These are phyloP conservation scores for Empis stercorea DNA, from an alignment of 2,888 invertebrate genomes.

Conservation along the genomic window DNA sequence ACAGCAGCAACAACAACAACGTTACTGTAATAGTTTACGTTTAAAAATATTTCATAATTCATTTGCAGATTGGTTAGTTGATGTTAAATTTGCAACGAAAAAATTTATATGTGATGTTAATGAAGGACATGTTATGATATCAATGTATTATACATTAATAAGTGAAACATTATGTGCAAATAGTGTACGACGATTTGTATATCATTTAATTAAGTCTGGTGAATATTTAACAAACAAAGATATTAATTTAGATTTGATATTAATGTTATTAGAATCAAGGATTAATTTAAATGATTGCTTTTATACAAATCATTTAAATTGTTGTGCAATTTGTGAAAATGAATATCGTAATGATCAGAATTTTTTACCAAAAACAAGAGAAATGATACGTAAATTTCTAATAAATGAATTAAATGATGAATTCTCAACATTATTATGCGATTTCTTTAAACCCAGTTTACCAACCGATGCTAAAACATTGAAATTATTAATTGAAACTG, in stretches of 20 bases:
- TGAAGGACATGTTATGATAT: constrained; percentile 79
- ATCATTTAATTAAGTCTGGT: constrained; percentile 53
- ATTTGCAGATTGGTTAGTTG: constrained; percentile 87
- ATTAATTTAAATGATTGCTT: constrained; percentile 35
- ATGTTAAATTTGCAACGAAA: constrained; percentile 96
- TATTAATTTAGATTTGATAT: constrained; percentile 31
- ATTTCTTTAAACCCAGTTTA: constrained; percentile 44
- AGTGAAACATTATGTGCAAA: constrained; percentile 55
- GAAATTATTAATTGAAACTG: constrained; percentile 61
- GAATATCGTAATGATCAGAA: constrained; percentile 34
- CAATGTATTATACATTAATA: constrained; percentile 66
- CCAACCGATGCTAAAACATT: constrained; percentile 58
- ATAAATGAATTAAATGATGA: constrained; percentile 33
- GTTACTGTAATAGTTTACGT: constrained; percentile 9
- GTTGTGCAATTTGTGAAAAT: constrained; percentile 32
- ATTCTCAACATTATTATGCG: constrained; percentile 35
- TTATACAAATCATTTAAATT: constrained; percentile 39
- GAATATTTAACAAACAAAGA: constrained; percentile 41
- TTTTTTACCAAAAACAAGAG: constrained; percentile 30
- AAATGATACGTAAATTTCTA: constrained; percentile 34
- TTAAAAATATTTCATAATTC: constrained; percentile 79
- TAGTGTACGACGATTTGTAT: constrained; percentile 61
- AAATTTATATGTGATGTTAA: constrained; percentile 79
- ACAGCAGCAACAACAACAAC: constrained; percentile 16
- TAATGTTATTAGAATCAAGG: constrained; percentile 33